These are phyloP conservation scores for Sphinx pinastri DNA, from an alignment of 2,888 invertebrate species.

Conservation along the genomic window DNA sequence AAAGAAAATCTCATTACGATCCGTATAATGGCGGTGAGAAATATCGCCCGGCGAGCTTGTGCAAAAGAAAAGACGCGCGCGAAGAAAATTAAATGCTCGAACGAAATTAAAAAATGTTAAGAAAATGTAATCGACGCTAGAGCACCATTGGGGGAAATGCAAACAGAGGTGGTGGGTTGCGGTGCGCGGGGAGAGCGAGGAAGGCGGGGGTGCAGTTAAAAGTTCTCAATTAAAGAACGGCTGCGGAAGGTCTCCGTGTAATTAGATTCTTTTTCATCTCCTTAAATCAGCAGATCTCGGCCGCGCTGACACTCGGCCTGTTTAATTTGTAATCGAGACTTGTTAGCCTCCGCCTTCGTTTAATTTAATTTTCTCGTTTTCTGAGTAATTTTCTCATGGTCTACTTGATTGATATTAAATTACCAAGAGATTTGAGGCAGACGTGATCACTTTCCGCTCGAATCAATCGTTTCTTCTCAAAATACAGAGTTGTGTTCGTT, in stretches of 20 bases:
- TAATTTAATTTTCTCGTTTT: slow-evolving; percentile 72
- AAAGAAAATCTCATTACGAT: slow-evolving; percentile 83
- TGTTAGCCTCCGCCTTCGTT: slow-evolving; percentile 76
- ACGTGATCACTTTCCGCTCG: slow-evolving; percentile 46
- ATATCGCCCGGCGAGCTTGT: slow-evolving; percentile 68
- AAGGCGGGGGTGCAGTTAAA: slow-evolving; percentile 48
- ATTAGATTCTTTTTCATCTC: slow-evolving; percentile 82
- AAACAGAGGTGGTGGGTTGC: slow-evolving; percentile 58
- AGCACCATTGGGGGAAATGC: slow-evolving; percentile 72
- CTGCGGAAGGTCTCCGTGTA: slow-evolving; percentile 75
- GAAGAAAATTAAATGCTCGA: slow-evolving; percentile 82
- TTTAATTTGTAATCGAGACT: slow-evolving; percentile 83
- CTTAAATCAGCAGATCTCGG: slow-evolving; percentile 72
- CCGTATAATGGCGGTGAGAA: slow-evolving; percentile 82
- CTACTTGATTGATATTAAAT: slow-evolving; percentile 71
- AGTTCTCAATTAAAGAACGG: slow-evolving; percentile 81
- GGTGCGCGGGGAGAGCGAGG: slow-evolving; percentile 35
- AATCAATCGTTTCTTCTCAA: not conserved
- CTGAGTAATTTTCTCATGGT: slow-evolving; percentile 55
- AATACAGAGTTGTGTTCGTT: slow-evolving; percentile 34
- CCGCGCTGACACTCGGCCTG: slow-evolving; percentile 72
- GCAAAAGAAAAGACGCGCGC: slow-evolving; percentile 75
- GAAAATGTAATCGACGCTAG: slow-evolving; percentile 82
- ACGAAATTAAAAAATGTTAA: slow-evolving; percentile 82
- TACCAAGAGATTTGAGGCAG: slow-evolving; percentile 40